Evolutionary conservation across 2,888 invertebrate genomes (phyloP).

Genomic region (Hirtodrosophila alboralis): DNA sequence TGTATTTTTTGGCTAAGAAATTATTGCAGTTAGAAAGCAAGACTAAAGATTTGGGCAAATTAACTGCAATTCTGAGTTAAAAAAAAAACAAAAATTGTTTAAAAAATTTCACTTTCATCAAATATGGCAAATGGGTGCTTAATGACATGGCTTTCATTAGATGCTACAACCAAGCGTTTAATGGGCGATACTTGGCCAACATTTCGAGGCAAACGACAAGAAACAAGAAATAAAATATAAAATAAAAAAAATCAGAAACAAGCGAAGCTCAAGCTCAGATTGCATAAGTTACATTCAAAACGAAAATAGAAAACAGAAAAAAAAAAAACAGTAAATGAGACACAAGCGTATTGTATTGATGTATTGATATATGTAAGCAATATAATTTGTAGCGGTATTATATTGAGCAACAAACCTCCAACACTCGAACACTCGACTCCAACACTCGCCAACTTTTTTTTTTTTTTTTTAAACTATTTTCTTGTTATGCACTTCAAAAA

Average conservation of each 20-base stretch:
- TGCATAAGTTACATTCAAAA: slow-evolving; percentile 71
- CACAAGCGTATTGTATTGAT: slow-evolving; percentile 23
- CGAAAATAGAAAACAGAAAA: slow-evolving; percentile 72
- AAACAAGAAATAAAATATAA: no score
- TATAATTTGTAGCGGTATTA: slow-evolving; percentile 80
- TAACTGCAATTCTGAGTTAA: slow-evolving; percentile 38
- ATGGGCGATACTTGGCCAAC: slow-evolving; percentile 61
- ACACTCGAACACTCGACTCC: slow-evolving; percentile 59
- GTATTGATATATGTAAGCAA: slow-evolving; percentile 46
- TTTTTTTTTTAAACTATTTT: slow-evolving; percentile 77
- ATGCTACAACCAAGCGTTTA: slow-evolving; percentile 41
- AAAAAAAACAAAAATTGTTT: not conserved
- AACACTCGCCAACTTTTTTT: slow-evolving; percentile 61
- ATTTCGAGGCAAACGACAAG: slow-evolving; percentile 51
- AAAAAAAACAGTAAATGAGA: slow-evolving; percentile 18
- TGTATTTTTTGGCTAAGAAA: slow-evolving; percentile 8
- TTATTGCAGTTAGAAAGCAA: slow-evolving; percentile 56
- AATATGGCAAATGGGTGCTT: slow-evolving; percentile 17
- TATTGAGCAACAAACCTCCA: slow-evolving; percentile 78
- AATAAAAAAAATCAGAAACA: no score
- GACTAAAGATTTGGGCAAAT: slow-evolving; percentile 5
- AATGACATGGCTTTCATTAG: slow-evolving; percentile 49
- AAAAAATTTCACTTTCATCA: slow-evolving; percentile 53
- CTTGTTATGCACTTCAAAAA: slow-evolving; percentile 75
- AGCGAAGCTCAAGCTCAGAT: slow-evolving; percentile 58